phyloP scores from a whole-genome alignment of 2,797 vertebrate genomes.

The Sorex maritimensis region DNA sequence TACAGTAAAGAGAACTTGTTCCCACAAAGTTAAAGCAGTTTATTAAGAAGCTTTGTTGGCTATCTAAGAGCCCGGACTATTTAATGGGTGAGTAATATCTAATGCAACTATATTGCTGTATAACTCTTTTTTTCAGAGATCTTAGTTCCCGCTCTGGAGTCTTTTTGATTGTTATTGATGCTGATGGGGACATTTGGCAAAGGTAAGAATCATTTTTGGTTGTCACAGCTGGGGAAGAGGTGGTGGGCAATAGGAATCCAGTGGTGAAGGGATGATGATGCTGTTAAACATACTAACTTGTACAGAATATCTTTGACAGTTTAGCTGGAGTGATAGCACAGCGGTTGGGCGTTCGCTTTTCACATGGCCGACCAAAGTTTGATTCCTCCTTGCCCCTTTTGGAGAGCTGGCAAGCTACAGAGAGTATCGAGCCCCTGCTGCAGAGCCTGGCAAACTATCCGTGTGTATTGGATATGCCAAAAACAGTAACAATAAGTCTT shows the following conservation, averaged over 20 bases:
- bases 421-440: too few relatives aligned
- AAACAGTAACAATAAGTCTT: too few relatives aligned
- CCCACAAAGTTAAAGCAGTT: neutral
- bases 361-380: too few relatives aligned
- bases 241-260: accelerated
- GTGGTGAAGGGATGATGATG: neutral
- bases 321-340: too few relatives aligned
- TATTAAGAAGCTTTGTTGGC: neutral
- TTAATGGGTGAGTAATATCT: neutral
- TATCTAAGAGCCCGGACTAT: neutral
- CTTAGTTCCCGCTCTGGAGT: neutral
- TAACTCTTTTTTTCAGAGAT: neutral
- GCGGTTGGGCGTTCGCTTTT: too few relatives aligned
- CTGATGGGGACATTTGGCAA: neutral
- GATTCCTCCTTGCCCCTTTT: too few relatives aligned
- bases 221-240: neutral
- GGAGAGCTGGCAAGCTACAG: too few relatives aligned
- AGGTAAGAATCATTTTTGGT: neutral
- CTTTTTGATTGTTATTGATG: neutral
- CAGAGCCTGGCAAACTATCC: too few relatives aligned
- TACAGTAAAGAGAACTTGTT: neutral
- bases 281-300: neutral
- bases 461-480: too few relatives aligned
- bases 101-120: neutral
- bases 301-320: neutral